A percentile compares a stretch with the other conserved stretches of the same genome.
Conservation (phyloP, 2,113 vertebrate species). For the Anhinga anhinga region DNA sequence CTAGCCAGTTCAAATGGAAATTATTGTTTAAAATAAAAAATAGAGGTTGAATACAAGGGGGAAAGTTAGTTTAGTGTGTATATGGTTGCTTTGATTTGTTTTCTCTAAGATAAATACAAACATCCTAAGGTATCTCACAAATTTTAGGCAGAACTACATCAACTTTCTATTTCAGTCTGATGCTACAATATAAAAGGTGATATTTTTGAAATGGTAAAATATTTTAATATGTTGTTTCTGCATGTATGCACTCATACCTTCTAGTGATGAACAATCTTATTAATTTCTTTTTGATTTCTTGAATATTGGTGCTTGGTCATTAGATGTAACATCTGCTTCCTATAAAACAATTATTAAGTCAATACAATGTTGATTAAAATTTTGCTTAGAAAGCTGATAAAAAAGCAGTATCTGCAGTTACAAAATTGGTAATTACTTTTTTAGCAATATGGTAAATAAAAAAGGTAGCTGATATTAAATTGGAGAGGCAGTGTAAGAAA, state of each 20-base stretch:
- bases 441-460: not conserved
- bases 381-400: not conserved
- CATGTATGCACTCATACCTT: not conserved
- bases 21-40: not conserved
- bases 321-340: not conserved
- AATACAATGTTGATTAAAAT: not conserved
- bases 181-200: not conserved
- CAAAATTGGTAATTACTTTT: not conserved
- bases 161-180: not conserved
- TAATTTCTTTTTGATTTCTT: not conserved
- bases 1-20: not conserved
- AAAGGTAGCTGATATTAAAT: not conserved
- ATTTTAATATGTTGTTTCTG: not conserved
- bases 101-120: not conserved
- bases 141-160: not conserved
- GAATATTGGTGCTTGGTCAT: not conserved
- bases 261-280: not conserved
- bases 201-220: not conserved
- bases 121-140: not conserved
- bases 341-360: not conserved
- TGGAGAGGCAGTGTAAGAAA: not conserved
- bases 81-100: not conserved
- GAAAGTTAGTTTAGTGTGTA: not conserved
- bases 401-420: not conserved
- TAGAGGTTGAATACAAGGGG: not conserved